Evolutionary conservation across 2,797 vertebrate genomes (phyloP).

Genomic region (Poecilia wingei): DNA sequence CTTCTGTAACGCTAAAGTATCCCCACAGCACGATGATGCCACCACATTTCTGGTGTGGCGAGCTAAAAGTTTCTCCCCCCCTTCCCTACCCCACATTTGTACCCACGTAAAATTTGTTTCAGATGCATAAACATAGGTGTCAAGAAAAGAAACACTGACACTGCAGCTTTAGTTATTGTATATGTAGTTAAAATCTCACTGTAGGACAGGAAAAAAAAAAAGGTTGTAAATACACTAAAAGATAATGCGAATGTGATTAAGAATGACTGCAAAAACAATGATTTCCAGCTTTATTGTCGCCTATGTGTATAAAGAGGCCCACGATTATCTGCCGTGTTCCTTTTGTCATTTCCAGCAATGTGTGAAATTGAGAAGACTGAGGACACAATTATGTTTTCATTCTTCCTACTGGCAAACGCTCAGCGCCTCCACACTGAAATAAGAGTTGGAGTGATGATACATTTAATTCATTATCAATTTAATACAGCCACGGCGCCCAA

Average conservation of each 20-base stretch:
- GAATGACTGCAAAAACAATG: conserved; percentile 15
- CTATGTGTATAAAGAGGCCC: conserved; percentile 20
- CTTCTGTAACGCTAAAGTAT: not conserved
- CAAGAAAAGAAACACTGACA: not conserved
- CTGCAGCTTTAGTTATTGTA: not conserved
- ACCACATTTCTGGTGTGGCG: not conserved
- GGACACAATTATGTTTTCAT: conserved; percentile 66
- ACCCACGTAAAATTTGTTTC: not conserved
- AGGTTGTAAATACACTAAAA: too few relatives aligned
- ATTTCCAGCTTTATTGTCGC: conserved; percentile 27
- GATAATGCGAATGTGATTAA: not conserved
- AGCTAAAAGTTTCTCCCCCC: not conserved
- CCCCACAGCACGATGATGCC: not conserved
- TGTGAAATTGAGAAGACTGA: conserved; percentile 37
- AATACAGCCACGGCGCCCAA: conserved; percentile 76
- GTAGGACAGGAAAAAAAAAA: not conserved
- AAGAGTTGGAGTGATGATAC: conserved; percentile 70
- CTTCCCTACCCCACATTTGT: not conserved
- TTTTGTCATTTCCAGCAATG: conserved; percentile 45
- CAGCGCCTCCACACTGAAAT: conserved; percentile 60
- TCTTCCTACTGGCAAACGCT: conserved; percentile 62
- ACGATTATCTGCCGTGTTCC: conserved; percentile 39
- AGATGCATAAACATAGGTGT: not conserved
- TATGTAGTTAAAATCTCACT: not conserved
- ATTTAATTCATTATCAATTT: conserved; percentile 80